Evolutionary conservation across 2,113 vertebrate genomes (phyloP).

Genomic region (Pituophis catenifer): DNA sequence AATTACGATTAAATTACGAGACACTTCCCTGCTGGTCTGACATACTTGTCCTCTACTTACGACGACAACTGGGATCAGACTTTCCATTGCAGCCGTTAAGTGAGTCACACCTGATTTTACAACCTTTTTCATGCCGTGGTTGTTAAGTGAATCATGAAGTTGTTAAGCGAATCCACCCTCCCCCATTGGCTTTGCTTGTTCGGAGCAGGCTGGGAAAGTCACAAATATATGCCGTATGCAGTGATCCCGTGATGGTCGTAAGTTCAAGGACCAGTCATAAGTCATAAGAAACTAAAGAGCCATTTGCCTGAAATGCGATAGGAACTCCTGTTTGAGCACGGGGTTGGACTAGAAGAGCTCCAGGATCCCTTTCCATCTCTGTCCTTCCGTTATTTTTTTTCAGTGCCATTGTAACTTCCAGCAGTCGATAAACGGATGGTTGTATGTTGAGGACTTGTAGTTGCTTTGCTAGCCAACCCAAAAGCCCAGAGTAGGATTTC

Average conservation of each 20-base stretch:
- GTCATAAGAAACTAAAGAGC: not conserved
- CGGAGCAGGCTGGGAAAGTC: not conserved
- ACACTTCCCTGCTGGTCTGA: not conserved
- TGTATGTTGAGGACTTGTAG: not conserved
- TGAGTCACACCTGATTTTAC: not conserved
- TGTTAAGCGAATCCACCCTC: not conserved
- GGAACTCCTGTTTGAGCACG: not conserved
- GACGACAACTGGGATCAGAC: no score
- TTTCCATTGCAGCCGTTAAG: not conserved
- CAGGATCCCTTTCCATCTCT: not conserved
- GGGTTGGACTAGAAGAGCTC: not conserved
- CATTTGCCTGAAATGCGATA: not conserved
- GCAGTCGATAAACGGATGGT: not conserved
- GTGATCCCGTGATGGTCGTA: not conserved
- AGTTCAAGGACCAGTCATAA: not conserved
- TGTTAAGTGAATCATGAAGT: not conserved
- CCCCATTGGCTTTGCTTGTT: not conserved
- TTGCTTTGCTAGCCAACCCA: not conserved
- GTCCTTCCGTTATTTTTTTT: not conserved
- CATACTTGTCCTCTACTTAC: not conserved
- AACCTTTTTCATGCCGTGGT: not conserved
- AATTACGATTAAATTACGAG: not conserved
- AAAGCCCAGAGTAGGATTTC: not conserved
- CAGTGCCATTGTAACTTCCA: not conserved
- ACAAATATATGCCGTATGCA: not conserved